Evolutionary conservation across 2,113 vertebrate species (phyloP), one percentile per base, ranked within the genome.

Genomic region (Sorex araneus): DNA sequence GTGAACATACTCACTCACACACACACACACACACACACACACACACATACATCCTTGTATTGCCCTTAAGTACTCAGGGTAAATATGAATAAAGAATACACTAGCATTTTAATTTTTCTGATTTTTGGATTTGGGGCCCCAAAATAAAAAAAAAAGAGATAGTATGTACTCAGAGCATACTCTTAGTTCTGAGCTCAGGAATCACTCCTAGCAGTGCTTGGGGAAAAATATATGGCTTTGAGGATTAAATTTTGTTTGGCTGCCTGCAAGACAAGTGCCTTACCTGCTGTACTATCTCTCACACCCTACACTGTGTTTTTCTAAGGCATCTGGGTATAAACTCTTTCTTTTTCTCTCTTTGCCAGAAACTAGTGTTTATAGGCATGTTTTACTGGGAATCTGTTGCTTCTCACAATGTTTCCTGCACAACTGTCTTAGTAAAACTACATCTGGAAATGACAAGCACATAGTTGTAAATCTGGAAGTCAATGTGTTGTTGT

Each of bases 381-480:
- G 97, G 94, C 97, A 95, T 98, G 97, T 98, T 98, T 98, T 98
- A 98, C 97, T 98, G 96, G 97, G 97, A 98, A 98, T 98, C 98
- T 97, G 97, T 98, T 98, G 98, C 97, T 98, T 98, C 98, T 98
- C 97, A 97, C 97, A 96, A 97, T 69, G 87, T 97, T 98, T 98
- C 97, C 97, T 97, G 98, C 97, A 97, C 94, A 97, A 98, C 98
- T 98, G 97, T 98, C 97, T 97, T 97, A 96, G 96, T 97, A 96
- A 98, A 98, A 97, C 96, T 97, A 97, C 97, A 98, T 98, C 98
- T 98, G 98, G 98, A 98, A 98, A 98, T 97, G 98, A 98, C 97
- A 96, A 97, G 97, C 93, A 66, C 94, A 78, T 96, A 97, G 97
- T 96, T 98, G 97, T 98, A 98, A 98, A 98, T 98, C 98, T 98